Evolutionary conservation across 2,797 vertebrate genomes (phyloP).

Genomic region (Tragelaphus oryx): DNA sequence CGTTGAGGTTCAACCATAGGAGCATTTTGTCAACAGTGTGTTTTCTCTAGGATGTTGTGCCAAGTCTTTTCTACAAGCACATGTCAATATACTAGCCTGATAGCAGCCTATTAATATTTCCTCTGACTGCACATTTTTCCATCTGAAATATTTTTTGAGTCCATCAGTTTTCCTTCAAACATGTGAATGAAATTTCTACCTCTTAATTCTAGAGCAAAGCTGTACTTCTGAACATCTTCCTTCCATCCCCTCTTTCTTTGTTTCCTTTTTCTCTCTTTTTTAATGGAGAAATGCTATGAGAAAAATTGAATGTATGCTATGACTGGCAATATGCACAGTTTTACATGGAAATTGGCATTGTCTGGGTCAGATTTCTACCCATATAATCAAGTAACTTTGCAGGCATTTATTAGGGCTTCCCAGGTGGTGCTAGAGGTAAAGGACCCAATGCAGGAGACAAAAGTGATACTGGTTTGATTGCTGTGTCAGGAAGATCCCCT

Average conservation of each 20-base stretch:
- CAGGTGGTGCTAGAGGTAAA: not conserved
- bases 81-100: not conserved
- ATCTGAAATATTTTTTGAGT: not conserved
- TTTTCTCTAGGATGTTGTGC: not conserved
- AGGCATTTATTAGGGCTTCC: not conserved
- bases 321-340: not conserved
- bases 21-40: constrained; percentile 1
- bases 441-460: not conserved
- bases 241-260: not conserved
- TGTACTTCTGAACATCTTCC: not conserved
- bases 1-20: not conserved
- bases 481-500: not conserved
- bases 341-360: constrained; percentile 31
- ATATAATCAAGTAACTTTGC: constrained; percentile 22
- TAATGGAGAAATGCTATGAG: not conserved
- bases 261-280: not conserved
- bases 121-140: not conserved
- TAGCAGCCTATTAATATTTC: not conserved
- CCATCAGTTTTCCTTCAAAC: constrained; percentile 25
- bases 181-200: not conserved
- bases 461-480: not conserved
- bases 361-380: not conserved
- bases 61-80: not conserved
- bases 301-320: not conserved
- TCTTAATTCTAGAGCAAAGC: not conserved